Evolutionary conservation across 2,888 invertebrate species (phyloP).

Genomic region (Nomada flava): DNA sequence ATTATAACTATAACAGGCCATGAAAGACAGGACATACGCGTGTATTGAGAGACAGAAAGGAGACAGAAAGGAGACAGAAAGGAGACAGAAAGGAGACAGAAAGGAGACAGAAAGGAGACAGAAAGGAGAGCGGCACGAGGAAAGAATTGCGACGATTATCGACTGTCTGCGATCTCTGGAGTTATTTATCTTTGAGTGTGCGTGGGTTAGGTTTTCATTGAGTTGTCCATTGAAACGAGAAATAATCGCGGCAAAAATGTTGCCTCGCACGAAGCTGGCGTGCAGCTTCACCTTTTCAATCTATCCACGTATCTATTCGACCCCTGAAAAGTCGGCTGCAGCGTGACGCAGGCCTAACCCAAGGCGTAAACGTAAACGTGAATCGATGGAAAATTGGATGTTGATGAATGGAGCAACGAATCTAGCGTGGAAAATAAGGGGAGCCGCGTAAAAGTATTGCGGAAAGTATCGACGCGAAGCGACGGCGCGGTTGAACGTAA

Average conservation of each 20-base stretch:
- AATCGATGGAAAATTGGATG: too few species aligned
- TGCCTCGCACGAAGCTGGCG: background rate
- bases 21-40: too few species aligned
- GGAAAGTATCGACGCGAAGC: too few species aligned
- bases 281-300: background rate
- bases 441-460: too few species aligned
- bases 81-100: background rate
- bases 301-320: too few species aligned
- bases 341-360: too few species aligned
- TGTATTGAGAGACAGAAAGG: background rate
- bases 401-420: too few species aligned
- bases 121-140: background rate
- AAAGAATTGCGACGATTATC: slow-evolving; percentile 21
- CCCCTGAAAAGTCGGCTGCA: too few species aligned
- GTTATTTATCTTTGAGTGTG: slow-evolving; percentile 13
- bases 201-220: slow-evolving; percentile 1
- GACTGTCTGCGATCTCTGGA: background rate
- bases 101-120: background rate
- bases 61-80: background rate
- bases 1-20: too few species aligned
- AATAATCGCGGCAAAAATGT: background rate
- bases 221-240: background rate
- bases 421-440: too few species aligned
- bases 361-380: too few species aligned
- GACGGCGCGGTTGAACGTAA: too few species aligned